These are phyloP conservation scores for Crocodylus rhombifer DNA, from an alignment of 2,797 vertebrate species.

Conservation along the genomic window DNA sequence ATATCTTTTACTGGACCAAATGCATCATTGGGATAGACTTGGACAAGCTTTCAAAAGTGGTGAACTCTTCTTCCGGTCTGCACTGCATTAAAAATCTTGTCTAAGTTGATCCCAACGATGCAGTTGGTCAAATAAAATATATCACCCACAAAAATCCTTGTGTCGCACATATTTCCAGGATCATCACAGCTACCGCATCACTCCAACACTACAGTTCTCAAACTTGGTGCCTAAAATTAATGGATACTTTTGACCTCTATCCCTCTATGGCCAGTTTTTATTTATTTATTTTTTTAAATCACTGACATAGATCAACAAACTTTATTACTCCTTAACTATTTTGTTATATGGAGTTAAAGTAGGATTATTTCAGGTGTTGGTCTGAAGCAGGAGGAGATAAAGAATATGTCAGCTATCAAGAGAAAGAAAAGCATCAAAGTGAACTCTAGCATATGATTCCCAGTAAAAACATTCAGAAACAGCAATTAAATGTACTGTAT, in stretches of 20 bases:
- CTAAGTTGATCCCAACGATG: no score
- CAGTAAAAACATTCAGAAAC: not conserved
- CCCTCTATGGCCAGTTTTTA: not conserved
- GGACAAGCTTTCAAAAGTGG: no score
- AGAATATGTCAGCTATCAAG: not conserved
- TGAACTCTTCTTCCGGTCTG: no score
- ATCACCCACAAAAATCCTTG: no score
- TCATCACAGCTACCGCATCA: no score
- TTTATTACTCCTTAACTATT: not conserved
- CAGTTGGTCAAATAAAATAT: no score
- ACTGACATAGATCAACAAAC: not conserved
- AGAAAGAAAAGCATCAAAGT: not conserved
- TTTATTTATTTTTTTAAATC: not conserved
- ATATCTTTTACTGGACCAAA: no score
- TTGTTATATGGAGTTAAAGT: not conserved
- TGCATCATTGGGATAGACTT: no score
- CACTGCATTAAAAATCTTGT: no score
- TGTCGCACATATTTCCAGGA: no score
- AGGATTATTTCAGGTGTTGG: not conserved
- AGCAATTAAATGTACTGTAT: not conserved
- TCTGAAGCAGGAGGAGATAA: not conserved
- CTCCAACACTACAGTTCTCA: no score
- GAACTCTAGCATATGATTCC: not conserved
- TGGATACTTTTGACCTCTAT: constrained; percentile 3
- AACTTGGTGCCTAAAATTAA: not conserved